These are phyloP conservation scores for Urocolius indicus DNA, from an alignment of 2,113 vertebrate species.

Conservation along the genomic window DNA sequence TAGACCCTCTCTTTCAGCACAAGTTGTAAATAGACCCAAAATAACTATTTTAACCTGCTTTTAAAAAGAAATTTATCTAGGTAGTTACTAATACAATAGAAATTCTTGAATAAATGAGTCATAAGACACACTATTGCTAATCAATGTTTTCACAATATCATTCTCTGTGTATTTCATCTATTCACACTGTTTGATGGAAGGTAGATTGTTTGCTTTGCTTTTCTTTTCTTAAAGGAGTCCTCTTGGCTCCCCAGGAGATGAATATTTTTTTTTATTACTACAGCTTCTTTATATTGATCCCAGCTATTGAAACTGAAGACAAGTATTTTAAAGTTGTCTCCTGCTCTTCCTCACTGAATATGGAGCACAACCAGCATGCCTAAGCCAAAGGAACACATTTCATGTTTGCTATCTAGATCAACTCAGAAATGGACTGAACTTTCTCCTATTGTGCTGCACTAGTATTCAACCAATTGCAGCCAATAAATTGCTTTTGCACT, in stretches of 20 bases:
- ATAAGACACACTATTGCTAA: background rate
- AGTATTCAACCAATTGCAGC: background rate
- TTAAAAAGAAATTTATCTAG: background rate
- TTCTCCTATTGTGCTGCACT: background rate
- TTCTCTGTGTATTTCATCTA: background rate
- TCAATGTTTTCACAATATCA: background rate
- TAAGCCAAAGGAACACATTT: background rate
- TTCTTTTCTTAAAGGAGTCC: background rate
- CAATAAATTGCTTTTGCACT: background rate
- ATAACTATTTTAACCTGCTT: background rate
- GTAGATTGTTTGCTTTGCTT: background rate
- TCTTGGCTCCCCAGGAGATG: background rate
- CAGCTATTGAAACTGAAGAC: background rate
- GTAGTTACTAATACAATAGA: background rate
- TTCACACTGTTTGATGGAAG: background rate
- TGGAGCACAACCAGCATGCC: background rate
- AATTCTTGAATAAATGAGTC: background rate
- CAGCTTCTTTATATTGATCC: background rate
- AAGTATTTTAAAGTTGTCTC: background rate
- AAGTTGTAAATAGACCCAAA: background rate
- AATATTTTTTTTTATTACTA: background rate
- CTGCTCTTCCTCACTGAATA: background rate
- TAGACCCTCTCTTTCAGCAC: background rate
- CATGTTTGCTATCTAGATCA: background rate
- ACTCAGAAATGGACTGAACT: background rate